A percentile compares a stretch with the other conserved stretches of the same genome.
Evolutionary conservation across 1,140 invertebrate species (phyloP).

Genomic region (Ridgeia piscesae): DNA sequence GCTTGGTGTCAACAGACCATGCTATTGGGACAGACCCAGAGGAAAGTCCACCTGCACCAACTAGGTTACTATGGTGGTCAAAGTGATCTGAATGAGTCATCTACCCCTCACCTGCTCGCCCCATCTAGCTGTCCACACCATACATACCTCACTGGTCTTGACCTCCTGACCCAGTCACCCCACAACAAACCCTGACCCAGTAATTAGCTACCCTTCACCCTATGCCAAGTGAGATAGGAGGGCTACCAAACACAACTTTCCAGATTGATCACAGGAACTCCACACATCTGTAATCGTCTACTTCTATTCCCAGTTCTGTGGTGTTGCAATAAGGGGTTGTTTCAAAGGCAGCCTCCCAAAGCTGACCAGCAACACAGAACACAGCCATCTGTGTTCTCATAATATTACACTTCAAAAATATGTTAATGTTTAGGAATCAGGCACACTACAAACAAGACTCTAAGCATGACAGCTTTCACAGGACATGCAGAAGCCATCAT

Average conservation of each 20-base stretch:
- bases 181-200: background rate
- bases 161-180: background rate
- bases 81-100: background rate
- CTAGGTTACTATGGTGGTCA: background rate
- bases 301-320: background rate
- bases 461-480: no score
- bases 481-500: no score
- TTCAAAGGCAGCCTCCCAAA: background rate
- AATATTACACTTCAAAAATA: no score
- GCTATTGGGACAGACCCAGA: background rate
- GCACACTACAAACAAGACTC: no score
- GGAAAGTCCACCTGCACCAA: background rate
- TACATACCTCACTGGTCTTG: background rate
- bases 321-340: background rate
- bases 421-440: no score
- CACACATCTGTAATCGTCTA: background rate
- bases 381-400: background rate
- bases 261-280: background rate
- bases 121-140: background rate
- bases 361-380: no score
- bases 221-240: background rate
- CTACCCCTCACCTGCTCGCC: background rate
- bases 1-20: background rate
- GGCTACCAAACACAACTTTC: background rate
- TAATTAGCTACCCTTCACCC: background rate